phyloP scores from a whole-genome alignment of 2,888 invertebrate species.

The Coleophora deauratella region DNA sequence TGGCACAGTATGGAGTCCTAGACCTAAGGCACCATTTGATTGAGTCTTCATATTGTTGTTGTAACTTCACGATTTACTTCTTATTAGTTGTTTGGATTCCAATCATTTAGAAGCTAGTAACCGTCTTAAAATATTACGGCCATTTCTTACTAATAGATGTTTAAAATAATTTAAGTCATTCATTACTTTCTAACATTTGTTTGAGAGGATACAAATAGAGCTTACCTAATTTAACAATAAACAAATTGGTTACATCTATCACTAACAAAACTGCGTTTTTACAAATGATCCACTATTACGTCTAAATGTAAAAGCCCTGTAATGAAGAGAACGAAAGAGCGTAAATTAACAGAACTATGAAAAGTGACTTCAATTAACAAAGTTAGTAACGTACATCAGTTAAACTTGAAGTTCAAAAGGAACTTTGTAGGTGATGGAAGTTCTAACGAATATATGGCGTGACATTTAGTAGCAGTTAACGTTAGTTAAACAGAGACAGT shows the following conservation, averaged over 20 bases:
- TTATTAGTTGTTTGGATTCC: too few species aligned
- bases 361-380: conserved; percentile 56
- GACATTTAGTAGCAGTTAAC: conserved; percentile 63
- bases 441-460: conserved; percentile 56
- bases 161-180: too few species aligned
- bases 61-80: too few species aligned
- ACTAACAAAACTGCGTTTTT: conserved; percentile 1
- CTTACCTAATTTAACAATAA: background rate
- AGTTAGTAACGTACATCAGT: conserved; percentile 10
- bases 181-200: too few species aligned
- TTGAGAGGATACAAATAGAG: too few species aligned
- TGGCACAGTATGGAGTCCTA: too few species aligned
- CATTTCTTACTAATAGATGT: too few species aligned
- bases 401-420: conserved; percentile 30
- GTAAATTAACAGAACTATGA: conserved; percentile 43
- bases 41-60: too few species aligned
- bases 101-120: too few species aligned
- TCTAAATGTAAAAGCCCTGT: conserved; percentile 23
- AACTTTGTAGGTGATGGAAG: conserved; percentile 31
- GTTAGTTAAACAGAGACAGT: conserved; percentile 57
- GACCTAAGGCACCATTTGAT: too few species aligned
- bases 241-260: background rate
- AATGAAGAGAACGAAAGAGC: conserved; percentile 20
- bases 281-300: conserved; percentile 18
- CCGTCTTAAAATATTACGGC: too few species aligned